A percentile compares a stretch with the other conserved stretches of the same genome.
Evolutionary conservation across 2,797 vertebrate species (phyloP).

Genomic region (Ceyx erithaca): DNA sequence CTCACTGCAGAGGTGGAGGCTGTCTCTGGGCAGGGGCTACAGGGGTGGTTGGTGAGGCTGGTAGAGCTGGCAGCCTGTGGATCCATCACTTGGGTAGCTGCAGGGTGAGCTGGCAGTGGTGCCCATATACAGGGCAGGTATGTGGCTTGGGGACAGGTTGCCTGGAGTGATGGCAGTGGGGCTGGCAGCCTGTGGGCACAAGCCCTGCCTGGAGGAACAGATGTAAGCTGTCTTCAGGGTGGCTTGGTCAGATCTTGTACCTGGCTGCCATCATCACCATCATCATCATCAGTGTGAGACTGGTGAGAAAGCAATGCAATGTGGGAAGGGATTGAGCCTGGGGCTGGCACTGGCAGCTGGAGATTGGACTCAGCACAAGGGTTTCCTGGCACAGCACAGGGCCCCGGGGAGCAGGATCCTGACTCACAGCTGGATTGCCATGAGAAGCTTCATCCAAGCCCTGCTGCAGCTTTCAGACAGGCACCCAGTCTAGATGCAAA

Average conservation of each 20-base stretch:
- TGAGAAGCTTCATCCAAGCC: background rate
- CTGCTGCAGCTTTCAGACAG: background rate
- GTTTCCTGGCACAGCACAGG: accelerated
- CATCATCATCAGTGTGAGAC: background rate
- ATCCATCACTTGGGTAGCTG: background rate
- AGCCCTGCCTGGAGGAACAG: background rate
- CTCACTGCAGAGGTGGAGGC: background rate
- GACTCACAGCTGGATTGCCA: background rate
- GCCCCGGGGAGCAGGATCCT: accelerated
- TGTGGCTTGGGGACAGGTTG: background rate
- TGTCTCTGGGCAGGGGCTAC: background rate
- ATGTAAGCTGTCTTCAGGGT: background rate
- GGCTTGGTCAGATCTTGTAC: background rate
- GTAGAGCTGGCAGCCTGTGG: background rate
- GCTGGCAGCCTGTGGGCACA: background rate
- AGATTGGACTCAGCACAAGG: background rate
- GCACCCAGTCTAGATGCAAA: background rate
- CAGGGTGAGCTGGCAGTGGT: background rate
- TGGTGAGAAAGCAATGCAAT: accelerated
- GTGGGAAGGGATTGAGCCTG: accelerated
- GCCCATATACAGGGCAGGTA: background rate
- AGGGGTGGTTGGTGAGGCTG: background rate
- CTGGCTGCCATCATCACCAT: background rate
- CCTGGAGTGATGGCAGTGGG: background rate
- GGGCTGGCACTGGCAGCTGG: background rate